These are phyloP conservation scores for Cassiopea andromeda DNA, from an alignment of 30 jellyfish, hydroid and myxozoan genomes.

Conservation along the genomic window DNA sequence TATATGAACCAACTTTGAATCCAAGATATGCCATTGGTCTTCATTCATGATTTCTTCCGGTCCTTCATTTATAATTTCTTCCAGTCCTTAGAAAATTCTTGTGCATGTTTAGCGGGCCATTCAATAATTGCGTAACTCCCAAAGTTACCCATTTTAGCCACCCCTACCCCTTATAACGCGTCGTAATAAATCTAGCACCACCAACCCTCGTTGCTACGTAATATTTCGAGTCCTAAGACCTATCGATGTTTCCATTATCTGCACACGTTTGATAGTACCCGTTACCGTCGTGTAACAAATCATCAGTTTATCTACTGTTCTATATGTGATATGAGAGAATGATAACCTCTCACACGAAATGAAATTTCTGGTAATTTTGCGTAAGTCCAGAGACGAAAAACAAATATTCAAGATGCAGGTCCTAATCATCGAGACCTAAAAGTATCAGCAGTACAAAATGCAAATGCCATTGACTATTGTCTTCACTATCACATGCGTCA, in stretches of 20 bases:
- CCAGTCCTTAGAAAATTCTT: too few relatives aligned
- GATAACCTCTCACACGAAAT: not conserved
- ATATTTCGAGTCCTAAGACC: not conserved
- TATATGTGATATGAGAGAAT: not conserved
- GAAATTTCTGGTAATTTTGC: not conserved
- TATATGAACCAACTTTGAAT: too few relatives aligned
- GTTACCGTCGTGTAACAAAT: not conserved
- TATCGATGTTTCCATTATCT: not conserved
- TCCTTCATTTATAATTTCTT: too few relatives aligned
- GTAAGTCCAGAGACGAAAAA: not conserved
- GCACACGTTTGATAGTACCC: not conserved
- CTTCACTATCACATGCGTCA: not conserved
- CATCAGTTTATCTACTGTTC: not conserved
- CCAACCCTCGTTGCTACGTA: not conserved
- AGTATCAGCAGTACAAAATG: not conserved
- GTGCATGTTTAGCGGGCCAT: not conserved
- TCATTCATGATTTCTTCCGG: too few relatives aligned
- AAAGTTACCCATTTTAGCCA: not conserved
- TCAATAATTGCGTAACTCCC: not conserved
- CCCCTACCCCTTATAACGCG: not conserved
- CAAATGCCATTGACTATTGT: not conserved
- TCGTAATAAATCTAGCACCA: constrained; percentile 1
- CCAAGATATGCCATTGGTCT: too few relatives aligned
- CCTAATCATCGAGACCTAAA: not conserved
- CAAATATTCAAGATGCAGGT: constrained; percentile 1